phyloP scores from a whole-genome alignment of 2,888 invertebrate genomes.

The Agriotes lineatus region DNA sequence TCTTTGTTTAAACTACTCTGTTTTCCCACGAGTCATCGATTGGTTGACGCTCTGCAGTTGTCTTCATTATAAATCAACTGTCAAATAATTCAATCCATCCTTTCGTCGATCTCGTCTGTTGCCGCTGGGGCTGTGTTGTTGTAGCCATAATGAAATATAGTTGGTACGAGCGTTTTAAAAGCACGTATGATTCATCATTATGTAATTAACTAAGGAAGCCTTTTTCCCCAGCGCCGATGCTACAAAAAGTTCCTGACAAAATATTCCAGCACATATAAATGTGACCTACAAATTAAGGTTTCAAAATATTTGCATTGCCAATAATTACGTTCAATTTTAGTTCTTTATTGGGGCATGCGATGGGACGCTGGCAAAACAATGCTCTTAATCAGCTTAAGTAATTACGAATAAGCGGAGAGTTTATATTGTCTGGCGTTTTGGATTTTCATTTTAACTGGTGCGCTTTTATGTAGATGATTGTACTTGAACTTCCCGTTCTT shows the following conservation, averaged over 20 bases:
- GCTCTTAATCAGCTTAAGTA: too few species aligned
- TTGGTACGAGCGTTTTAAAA: background rate
- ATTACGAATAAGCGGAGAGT: too few species aligned
- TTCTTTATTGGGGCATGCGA: background rate
- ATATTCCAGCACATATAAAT: background rate
- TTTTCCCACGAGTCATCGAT: too few species aligned
- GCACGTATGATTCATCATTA: background rate
- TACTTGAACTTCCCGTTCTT: too few species aligned
- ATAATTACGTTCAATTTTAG: background rate
- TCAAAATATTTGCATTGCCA: background rate
- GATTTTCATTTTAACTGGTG: too few species aligned
- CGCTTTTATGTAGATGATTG: too few species aligned
- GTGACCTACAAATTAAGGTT: background rate
- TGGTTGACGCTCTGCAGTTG: background rate
- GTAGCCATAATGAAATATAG: background rate
- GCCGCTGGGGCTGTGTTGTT: background rate
- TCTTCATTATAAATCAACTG: conserved; percentile 8
- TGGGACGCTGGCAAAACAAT: too few species aligned
- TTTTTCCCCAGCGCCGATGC: background rate
- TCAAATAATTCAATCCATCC: background rate
- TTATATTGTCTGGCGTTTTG: too few species aligned
- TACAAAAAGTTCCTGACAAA: background rate
- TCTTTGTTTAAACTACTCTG: too few species aligned
- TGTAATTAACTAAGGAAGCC: background rate
- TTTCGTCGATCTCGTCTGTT: background rate